Evolutionary conservation across 2,113 vertebrate species (phyloP), one percentile per base, ranked within the genome.

Genomic region (Athene noctua): DNA sequence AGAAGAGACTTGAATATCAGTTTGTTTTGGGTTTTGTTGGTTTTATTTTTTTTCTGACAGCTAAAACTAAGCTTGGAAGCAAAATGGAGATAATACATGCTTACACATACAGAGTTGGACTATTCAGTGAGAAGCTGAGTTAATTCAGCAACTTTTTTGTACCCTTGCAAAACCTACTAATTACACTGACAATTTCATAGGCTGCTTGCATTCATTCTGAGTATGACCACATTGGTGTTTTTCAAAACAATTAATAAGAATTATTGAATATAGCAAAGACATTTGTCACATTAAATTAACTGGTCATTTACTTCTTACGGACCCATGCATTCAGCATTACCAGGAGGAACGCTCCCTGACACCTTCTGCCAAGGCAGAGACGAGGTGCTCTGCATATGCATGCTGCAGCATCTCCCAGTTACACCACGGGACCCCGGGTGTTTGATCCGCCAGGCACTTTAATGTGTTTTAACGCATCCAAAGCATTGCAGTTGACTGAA

Each of bases 331-430:
- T 36, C 32, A 20, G 36, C 5, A 3, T 23, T 27, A 34, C 11
- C 19, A 12, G 54, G 9, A 15, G 42, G 27, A 49, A 10, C 0
- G 3, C 8, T 32, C 13, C 22, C 2, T 0, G 2, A 16, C 3
- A 2, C 21, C 38, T 63, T 25, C 36, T 12, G 62, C 75, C 40
- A 19, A 6, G n/a, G 42, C 36, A 49, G 38, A 18, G 14, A 29
- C 46, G 7, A 21, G 29, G 15, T 9, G 2, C 77, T 13, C 34
- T 9, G 54, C 26, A 36, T 4, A 13, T 3, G 26, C 30, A 44
- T 8, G 61, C 40, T 13, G 44, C 38, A 17, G 9, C 63, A 44
- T 12, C 49, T 46, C 52, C 54, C 51, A 13, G 49, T 77, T 9
- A 15, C 8, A 2, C 70, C 46, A 2, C 15, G 1, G 80, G 38